Conservation (phyloP, 2,113 vertebrate genomes). For the Morone chrysops region DNA sequence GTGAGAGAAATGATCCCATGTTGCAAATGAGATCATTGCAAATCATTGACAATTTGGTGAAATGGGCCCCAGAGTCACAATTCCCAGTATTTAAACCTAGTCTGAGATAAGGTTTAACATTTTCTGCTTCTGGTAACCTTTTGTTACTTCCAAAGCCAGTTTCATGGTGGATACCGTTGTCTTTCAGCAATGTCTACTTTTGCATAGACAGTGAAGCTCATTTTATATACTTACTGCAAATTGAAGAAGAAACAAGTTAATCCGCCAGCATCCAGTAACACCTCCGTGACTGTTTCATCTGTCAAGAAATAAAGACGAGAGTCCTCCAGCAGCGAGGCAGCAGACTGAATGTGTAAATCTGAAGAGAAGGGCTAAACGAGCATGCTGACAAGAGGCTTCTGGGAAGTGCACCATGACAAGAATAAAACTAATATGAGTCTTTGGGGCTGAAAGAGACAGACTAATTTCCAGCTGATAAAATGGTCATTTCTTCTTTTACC, state of each 20-base stretch:
- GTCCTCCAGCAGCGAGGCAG: neutral
- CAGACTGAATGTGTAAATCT: slow-evolving; percentile 34
- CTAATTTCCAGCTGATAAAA: slow-evolving; percentile 68
- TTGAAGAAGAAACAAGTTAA: neutral
- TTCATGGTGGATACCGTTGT: neutral
- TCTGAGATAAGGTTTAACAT: neutral
- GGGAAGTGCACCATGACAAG: slow-evolving; percentile 31
- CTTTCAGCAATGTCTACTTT: neutral
- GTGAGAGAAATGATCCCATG: neutral
- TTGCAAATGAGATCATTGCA: too few species aligned
- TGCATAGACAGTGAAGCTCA: neutral
- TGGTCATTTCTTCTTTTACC: slow-evolving; percentile 23
- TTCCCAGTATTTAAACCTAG: neutral
- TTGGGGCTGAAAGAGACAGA: slow-evolving; percentile 39
- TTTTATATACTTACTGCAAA: neutral
- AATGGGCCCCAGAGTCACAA: neutral
- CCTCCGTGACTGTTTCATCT: slow-evolving; percentile 7
- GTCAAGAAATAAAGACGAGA: slow-evolving; percentile 22
- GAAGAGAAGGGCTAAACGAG: slow-evolving; percentile 5
- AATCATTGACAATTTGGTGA: neutral
- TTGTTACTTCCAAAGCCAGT: neutral
- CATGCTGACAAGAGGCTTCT: neutral
- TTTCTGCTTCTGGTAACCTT: neutral
- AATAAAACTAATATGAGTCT: slow-evolving; percentile 52
- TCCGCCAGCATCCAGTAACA: neutral